A percentile compares a stretch with the other conserved stretches of the same genome.
Conservation (phyloP, 2,113 vertebrate species). For the Sylvietta virens region DNA sequence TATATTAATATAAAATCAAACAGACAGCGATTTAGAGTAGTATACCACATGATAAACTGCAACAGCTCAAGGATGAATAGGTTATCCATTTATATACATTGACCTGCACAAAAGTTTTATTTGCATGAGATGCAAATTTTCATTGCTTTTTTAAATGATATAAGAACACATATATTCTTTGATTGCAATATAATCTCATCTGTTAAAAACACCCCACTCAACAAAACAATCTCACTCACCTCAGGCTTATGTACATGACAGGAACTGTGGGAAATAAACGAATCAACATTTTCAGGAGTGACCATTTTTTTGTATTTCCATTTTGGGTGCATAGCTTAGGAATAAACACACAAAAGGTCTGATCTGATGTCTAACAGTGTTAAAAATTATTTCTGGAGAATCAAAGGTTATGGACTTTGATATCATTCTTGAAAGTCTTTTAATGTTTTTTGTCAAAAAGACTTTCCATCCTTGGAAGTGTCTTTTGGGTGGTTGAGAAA, state of each 20-base stretch:
- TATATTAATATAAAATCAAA: not conserved
- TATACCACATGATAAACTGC: not conserved
- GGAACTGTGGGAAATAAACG: not conserved
- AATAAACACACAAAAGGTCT: not conserved
- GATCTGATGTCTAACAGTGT: not conserved
- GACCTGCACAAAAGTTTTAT: not conserved
- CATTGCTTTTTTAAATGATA: not conserved
- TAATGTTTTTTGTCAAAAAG: not conserved
- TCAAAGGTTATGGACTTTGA: not conserved
- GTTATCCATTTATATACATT: not conserved
- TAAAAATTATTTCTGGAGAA: not conserved
- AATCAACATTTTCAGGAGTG: not conserved
- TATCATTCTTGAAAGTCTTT: not conserved
- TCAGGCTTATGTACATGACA: not conserved
- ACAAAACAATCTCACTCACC: not conserved
- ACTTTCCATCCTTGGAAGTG: not conserved
- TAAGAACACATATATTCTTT: not conserved
- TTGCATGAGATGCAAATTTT: not conserved
- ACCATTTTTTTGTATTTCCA: not conserved
- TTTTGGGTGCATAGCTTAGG: not conserved
- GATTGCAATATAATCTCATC: not conserved
- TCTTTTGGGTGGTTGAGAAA: not conserved
- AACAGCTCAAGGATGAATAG: not conserved
- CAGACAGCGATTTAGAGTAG: not conserved
- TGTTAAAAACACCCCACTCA: not conserved